These are phyloP conservation scores for Axea sp. DNA, from an alignment of 2,888 invertebrate species.

Conservation along the genomic window DNA sequence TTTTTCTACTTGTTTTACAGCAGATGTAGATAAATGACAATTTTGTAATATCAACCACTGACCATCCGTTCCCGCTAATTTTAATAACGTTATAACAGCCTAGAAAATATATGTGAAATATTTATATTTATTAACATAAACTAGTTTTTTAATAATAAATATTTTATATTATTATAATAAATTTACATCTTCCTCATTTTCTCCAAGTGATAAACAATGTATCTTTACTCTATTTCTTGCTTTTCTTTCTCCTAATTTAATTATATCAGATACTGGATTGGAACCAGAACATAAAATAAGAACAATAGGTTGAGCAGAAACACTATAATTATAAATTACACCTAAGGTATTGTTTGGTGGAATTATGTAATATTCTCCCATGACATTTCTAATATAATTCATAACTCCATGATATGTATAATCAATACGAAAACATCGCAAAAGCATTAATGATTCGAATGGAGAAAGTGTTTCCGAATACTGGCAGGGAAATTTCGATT, in stretches of 20 bases:
- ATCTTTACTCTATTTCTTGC: conserved; percentile 81
- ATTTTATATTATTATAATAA: neutral
- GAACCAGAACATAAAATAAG: conserved; percentile 96
- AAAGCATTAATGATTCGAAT: conserved; percentile 88
- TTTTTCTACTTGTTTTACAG: conserved; percentile 90
- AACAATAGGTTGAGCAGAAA: conserved; percentile 91
- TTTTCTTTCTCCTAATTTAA: conserved; percentile 86
- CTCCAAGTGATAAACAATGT: conserved; percentile 93
- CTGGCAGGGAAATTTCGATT: conserved; percentile 85
- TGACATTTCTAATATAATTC: conserved; percentile 88
- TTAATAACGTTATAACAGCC: conserved; percentile 86
- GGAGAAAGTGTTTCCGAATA: conserved; percentile 84
- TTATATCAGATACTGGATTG: conserved; percentile 92
- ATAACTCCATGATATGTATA: conserved; percentile 91
- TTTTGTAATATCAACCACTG: conserved; percentile 96
- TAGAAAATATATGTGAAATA: conserved; percentile 69
- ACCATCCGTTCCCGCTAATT: conserved; percentile 87
- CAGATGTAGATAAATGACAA: conserved; percentile 90
- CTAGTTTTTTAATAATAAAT: neutral
- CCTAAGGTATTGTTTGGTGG: conserved; percentile 89
- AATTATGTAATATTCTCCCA: conserved; percentile 94
- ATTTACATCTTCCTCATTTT: conserved; percentile 91
- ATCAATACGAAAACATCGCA: conserved; percentile 94
- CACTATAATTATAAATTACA: conserved; percentile 91
- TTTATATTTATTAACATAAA: neutral